phyloP scores from a whole-genome alignment of 2,888 invertebrate species.

The Drosophila hamatofila region DNA sequence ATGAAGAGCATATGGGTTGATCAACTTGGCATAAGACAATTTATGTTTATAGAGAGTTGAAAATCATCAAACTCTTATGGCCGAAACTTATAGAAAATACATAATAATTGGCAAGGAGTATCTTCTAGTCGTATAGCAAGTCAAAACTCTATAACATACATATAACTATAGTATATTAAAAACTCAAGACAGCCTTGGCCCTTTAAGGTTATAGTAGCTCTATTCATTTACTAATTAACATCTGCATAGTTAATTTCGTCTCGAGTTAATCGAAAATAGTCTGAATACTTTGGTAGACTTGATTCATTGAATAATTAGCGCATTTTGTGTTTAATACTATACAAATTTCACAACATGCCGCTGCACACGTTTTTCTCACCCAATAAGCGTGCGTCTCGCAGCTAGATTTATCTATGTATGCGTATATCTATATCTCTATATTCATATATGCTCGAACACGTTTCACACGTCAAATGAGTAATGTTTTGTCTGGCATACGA shows the following conservation, averaged over 20 bases:
- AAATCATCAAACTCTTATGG: too few relatives aligned
- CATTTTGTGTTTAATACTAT: constrained; percentile 36
- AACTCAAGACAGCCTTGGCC: background rate
- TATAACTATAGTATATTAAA: background rate
- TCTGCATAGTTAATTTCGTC: constrained; percentile 17
- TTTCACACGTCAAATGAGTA: constrained; percentile 54
- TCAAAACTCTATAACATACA: background rate
- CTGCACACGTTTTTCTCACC: constrained; percentile 61
- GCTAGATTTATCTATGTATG: too few relatives aligned
- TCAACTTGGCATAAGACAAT: background rate
- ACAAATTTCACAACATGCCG: constrained; percentile 41
- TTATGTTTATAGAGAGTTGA: constrained; percentile 5
- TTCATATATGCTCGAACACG: constrained; percentile 13
- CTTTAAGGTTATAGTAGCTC: background rate
- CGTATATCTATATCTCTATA: background rate
- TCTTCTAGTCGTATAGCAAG: background rate
- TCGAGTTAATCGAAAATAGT: background rate
- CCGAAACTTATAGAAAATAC: background rate
- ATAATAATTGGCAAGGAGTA: background rate
- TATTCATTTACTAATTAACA: constrained; percentile 56
- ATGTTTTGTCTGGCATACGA: constrained; percentile 23
- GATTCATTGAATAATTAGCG: constrained; percentile 59
- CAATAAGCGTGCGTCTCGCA: constrained; percentile 61
- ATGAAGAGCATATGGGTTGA: constrained; percentile 31
- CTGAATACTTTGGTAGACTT: constrained; percentile 11